phyloP scores from a whole-genome alignment of 2,797 vertebrate species.

The Brachymystax lenok region DNA sequence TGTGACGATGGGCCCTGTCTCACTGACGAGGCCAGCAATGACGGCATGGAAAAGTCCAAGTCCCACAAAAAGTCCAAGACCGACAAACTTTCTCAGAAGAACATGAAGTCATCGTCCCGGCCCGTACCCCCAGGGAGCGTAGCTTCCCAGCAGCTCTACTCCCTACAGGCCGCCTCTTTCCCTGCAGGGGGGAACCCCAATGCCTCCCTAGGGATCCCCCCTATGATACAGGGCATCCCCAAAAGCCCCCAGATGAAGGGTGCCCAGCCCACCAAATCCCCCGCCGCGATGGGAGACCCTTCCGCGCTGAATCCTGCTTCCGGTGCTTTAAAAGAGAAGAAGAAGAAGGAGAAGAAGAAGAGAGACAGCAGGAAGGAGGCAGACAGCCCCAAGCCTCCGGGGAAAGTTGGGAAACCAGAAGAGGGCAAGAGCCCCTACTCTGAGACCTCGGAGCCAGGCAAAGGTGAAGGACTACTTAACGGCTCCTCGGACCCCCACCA shows the following conservation, averaged over 20 bases:
- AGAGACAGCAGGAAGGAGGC: slow-evolving; percentile 87
- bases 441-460: slow-evolving; percentile 80
- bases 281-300: slow-evolving; percentile 86
- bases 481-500: slow-evolving; percentile 93
- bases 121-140: slow-evolving; percentile 82
- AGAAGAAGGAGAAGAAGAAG: slow-evolving; percentile 97
- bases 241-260: slow-evolving; percentile 93
- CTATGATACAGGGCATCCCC: slow-evolving; percentile 89
- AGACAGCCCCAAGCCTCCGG: slow-evolving; percentile 85
- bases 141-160: slow-evolving; percentile 88
- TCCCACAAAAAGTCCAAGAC: slow-evolving; percentile 86
- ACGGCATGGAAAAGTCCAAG: slow-evolving; percentile 90
- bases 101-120: slow-evolving; percentile 87
- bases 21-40: slow-evolving; percentile 92
- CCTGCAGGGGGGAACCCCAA: slow-evolving; percentile 86
- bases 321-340: slow-evolving; percentile 91
- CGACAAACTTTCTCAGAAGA: slow-evolving; percentile 91
- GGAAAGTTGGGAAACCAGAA: slow-evolving; percentile 86
- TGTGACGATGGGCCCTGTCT: slow-evolving; percentile 92
- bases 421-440: slow-evolving; percentile 89
- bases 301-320: slow-evolving; percentile 79
- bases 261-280: slow-evolving; percentile 88
- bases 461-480: slow-evolving; percentile 88
- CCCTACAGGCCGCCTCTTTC: slow-evolving; percentile 83
- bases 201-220: slow-evolving; percentile 81